phyloP scores from a whole-genome alignment of 2,113 vertebrate species.

The Procavia capensis region DNA sequence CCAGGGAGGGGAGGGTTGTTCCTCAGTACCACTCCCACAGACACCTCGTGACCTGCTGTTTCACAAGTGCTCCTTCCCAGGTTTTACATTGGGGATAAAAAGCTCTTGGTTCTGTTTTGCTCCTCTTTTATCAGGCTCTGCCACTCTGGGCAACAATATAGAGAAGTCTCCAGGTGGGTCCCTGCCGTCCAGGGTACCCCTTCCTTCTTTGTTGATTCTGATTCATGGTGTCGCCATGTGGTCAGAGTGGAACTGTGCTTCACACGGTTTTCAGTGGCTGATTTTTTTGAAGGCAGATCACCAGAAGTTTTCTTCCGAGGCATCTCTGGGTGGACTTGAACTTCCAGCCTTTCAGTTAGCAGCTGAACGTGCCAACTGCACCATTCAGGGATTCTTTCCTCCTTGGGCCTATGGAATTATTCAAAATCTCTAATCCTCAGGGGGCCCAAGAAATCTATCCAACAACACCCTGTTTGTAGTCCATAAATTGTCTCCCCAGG shows the following conservation, averaged over 20 bases:
- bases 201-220: not conserved
- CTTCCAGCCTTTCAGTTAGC: not conserved
- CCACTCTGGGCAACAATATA: not conserved
- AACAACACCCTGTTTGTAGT: not conserved
- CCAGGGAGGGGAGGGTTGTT: too few relatives aligned
- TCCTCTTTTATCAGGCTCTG: not conserved
- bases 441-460: not conserved
- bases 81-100: not conserved
- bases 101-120: not conserved
- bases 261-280: not conserved
- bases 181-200: too few relatives aligned
- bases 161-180: not conserved
- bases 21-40: not conserved
- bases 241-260: not conserved
- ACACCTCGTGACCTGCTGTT: not conserved
- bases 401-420: not conserved
- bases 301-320: not conserved
- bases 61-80: not conserved
- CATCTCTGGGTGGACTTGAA: not conserved
- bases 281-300: not conserved
- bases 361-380: not conserved
- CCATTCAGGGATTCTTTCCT: not conserved
- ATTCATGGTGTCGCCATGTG: not conserved
- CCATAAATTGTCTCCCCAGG: not conserved
- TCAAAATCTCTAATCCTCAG: not conserved